phyloP scores from a whole-genome alignment of 2,797 vertebrate genomes.

The Anguilla megastoma region DNA sequence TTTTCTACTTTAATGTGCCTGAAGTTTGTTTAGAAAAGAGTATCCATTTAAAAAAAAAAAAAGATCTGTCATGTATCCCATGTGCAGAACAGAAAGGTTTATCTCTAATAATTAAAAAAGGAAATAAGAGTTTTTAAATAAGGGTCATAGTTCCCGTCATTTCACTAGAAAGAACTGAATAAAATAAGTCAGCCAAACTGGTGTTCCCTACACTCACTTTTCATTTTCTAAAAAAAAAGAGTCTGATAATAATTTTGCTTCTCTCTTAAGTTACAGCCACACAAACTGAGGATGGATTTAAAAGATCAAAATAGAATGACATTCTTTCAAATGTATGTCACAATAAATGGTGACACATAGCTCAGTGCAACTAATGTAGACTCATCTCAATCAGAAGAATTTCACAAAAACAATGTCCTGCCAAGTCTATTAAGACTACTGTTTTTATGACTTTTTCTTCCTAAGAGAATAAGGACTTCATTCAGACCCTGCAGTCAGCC shows the following conservation, averaged over 20 bases:
- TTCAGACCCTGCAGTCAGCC: neutral
- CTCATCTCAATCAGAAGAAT: neutral
- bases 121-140: neutral
- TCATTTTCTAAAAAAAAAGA: neutral
- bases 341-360: neutral
- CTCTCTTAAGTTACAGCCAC: neutral
- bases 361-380: too few relatives aligned
- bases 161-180: neutral
- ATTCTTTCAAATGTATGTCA: neutral
- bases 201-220: neutral
- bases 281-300: neutral
- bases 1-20: conserved; percentile 75
- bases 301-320: neutral
- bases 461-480: neutral
- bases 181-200: neutral
- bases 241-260: neutral
- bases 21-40: conserved; percentile 76
- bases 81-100: conserved; percentile 49
- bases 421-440: neutral
- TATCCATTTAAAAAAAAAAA: too few relatives aligned
- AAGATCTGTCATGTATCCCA: conserved; percentile 68
- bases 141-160: neutral
- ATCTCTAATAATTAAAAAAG: conserved; percentile 42
- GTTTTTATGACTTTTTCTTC: neutral
- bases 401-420: neutral